Evolutionary conservation across 2,888 invertebrate genomes (phyloP).

Genomic region (Lathronympha strigana): DNA sequence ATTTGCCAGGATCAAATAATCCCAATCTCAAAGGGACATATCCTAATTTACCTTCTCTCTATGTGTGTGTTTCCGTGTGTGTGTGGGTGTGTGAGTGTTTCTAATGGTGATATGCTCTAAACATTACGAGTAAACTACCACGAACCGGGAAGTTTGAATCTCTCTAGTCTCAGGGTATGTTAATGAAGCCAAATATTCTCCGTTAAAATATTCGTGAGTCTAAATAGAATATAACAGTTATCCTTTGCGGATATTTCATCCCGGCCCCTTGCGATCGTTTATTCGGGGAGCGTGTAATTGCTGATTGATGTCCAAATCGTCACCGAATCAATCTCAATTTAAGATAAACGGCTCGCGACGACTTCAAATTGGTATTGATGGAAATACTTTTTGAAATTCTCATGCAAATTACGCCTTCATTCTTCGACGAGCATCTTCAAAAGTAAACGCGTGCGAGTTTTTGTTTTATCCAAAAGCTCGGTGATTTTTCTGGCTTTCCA

Average conservation of each 20-base stretch:
- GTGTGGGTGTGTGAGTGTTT: no score
- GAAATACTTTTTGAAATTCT: conserved; percentile 42
- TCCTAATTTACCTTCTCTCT: no score
- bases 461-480: no score
- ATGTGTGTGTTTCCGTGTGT: no score
- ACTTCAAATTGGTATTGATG: conserved; percentile 63
- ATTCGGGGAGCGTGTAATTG: conserved; percentile 60
- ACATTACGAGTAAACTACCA: background rate
- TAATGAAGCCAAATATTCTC: background rate
- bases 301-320: conserved; percentile 62
- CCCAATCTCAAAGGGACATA: no score
- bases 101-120: background rate
- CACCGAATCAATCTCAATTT: conserved; percentile 67
- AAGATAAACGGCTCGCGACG: conserved; percentile 55
- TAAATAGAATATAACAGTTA: conserved; percentile 4
- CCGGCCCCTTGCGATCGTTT: conserved; percentile 14
- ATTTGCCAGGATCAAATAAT: no score
- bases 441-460: no score
- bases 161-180: background rate
- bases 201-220: background rate
- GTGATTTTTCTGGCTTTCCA: no score
- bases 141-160: background rate
- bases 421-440: background rate
- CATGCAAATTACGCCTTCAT: conserved; percentile 20
- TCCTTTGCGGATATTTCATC: background rate